Conservation (phyloP, 2,888 invertebrate genomes). For the Zygogramma bicolorata region DNA sequence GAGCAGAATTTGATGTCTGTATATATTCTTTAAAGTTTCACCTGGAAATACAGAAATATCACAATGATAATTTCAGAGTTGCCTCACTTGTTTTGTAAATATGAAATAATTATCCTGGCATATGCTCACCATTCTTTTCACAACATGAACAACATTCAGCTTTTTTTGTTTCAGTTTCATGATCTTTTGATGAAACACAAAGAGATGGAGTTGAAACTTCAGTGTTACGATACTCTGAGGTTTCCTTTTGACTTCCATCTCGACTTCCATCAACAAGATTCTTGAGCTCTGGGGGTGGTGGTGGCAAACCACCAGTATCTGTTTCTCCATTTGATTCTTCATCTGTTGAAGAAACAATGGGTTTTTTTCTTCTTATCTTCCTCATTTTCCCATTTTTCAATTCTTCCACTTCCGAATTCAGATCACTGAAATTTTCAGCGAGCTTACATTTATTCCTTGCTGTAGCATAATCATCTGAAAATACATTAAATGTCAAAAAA, state of each 20-base stretch:
- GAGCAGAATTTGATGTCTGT: neutral
- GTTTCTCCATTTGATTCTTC: neutral
- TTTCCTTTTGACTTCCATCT: too few relatives aligned
- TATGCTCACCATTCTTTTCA: too few relatives aligned
- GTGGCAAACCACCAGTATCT: neutral
- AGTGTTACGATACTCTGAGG: too few relatives aligned
- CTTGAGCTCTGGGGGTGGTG: neutral
- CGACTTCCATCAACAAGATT: neutral
- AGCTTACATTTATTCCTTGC: neutral
- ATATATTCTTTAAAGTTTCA: slow-evolving; percentile 6
- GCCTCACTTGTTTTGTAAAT: neutral
- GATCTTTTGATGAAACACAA: too few relatives aligned
- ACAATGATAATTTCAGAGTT: neutral
- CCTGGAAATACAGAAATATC: neutral
- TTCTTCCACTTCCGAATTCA: neutral
- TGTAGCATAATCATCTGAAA: neutral
- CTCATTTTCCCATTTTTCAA: neutral
- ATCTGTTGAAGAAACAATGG: neutral
- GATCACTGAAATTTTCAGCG: neutral
- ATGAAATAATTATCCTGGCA: too few relatives aligned
- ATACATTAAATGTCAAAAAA: too few relatives aligned
- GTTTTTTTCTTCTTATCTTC: neutral
- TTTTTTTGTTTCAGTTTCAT: too few relatives aligned
- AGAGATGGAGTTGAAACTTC: too few relatives aligned
- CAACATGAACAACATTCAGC: too few relatives aligned